phyloP scores from a whole-genome alignment of 2,888 invertebrate species.

The Cephalotes varians region DNA sequence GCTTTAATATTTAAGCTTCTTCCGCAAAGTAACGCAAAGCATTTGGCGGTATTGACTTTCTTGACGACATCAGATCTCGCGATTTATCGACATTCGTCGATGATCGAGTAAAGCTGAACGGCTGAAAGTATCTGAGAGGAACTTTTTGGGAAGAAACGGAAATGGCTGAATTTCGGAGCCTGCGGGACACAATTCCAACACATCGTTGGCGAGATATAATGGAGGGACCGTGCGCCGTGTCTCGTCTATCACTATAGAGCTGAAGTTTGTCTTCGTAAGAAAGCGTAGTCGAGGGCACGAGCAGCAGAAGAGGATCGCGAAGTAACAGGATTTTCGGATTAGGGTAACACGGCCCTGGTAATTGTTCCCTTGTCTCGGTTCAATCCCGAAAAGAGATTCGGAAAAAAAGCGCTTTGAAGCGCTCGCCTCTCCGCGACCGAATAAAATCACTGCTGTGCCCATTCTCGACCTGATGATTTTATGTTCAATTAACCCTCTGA shows the following conservation, averaged over 20 bases:
- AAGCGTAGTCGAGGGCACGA: conserved; percentile 59
- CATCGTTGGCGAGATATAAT: conserved; percentile 65
- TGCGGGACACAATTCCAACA: conserved; percentile 57
- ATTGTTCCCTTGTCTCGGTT: conserved; percentile 76
- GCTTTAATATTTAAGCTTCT: conserved; percentile 14
- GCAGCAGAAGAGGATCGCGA: conserved; percentile 59
- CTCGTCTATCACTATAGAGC: conserved; percentile 37
- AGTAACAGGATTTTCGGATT: conserved; percentile 77
- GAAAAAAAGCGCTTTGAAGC: conserved; percentile 53
- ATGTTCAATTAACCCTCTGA: conserved; percentile 57
- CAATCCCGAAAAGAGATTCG: conserved; percentile 56
- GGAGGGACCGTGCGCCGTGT: conserved; percentile 49
- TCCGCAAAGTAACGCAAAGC: not conserved
- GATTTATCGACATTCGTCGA: conserved; percentile 26
- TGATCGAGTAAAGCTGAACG: not conserved
- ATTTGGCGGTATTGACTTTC: not conserved
- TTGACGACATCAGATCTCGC: not conserved
- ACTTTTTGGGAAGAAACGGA: conserved; percentile 29
- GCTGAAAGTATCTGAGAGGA: not conserved
- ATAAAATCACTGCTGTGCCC: conserved; percentile 46
- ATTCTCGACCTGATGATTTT: conserved; percentile 53
- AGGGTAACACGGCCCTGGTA: conserved; percentile 75
- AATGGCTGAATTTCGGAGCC: conserved; percentile 37
- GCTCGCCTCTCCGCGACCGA: conserved; percentile 42
- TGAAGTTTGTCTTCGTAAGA: conserved; percentile 66